Conservation (phyloP, 35 echinoderm and acorn worm species). For the Heliocidaris tuberculata region DNA sequence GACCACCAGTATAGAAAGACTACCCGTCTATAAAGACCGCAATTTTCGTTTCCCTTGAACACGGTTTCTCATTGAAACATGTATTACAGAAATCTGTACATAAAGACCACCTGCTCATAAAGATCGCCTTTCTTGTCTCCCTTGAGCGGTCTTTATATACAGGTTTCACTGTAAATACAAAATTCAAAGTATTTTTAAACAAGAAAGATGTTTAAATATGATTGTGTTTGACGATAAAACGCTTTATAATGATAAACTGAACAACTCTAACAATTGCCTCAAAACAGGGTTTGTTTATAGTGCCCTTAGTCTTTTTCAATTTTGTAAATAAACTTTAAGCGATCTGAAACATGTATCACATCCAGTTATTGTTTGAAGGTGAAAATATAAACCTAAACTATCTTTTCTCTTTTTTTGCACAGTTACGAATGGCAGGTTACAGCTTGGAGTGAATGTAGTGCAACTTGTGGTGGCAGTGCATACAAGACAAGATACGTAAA, state of each 20-base stretch:
- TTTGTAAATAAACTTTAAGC: background rate
- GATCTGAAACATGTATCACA: background rate
- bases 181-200: background rate
- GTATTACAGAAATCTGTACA: too few relatives aligned
- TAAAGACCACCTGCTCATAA: too few relatives aligned
- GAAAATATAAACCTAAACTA: background rate
- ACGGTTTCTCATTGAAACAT: too few relatives aligned
- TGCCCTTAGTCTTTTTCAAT: background rate
- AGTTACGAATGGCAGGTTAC: conserved; percentile 16
- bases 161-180: too few relatives aligned
- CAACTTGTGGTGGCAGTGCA: background rate
- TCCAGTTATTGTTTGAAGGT: background rate
- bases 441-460: conserved; percentile 15
- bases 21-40: too few relatives aligned
- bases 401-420: background rate
- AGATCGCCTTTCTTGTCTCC: too few relatives aligned
- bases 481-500: background rate
- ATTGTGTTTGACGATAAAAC: background rate
- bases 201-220: background rate
- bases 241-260: background rate
- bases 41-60: too few relatives aligned
- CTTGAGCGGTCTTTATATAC: too few relatives aligned
- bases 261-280: background rate
- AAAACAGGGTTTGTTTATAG: background rate
- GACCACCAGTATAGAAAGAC: too few relatives aligned